These are phyloP conservation scores for Chrysomallon squamiferum DNA, from an alignment of 1,140 invertebrate genomes.

Conservation along the genomic window DNA sequence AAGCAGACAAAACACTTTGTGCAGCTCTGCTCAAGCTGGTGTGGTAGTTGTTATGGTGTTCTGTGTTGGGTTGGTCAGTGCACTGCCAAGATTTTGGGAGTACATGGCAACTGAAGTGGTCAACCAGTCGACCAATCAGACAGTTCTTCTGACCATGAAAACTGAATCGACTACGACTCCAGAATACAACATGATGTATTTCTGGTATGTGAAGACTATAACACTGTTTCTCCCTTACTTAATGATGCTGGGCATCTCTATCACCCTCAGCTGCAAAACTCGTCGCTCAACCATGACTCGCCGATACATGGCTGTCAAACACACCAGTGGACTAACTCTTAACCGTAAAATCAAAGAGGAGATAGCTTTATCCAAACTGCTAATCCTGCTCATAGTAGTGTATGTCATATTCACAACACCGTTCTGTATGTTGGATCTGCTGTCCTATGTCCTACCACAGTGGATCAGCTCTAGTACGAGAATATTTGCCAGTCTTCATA, in stretches of 20 bases:
- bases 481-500: conserved; percentile 42
- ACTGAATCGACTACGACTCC: conserved; percentile 37
- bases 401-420: conserved; percentile 52
- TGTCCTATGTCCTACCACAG: conserved; percentile 32
- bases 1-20: conserved; percentile 38
- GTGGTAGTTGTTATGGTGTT: conserved; percentile 50
- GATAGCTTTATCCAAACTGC: conserved; percentile 42
- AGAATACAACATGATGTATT: conserved; percentile 54
- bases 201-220: conserved; percentile 56
- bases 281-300: conserved; percentile 30
- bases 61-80: conserved; percentile 51
- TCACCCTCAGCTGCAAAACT: conserved; percentile 35
- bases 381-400: conserved; percentile 41
- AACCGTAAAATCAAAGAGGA: conserved; percentile 51
- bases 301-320: conserved; percentile 40
- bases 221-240: conserved; percentile 51
- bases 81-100: conserved; percentile 58
- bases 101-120: conserved; percentile 32
- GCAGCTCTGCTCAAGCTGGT: conserved; percentile 45
- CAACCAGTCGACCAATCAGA: conserved; percentile 30
- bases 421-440: conserved; percentile 35
- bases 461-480: conserved; percentile 31
- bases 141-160: conserved; percentile 32
- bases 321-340: conserved; percentile 41
- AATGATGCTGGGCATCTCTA: conserved; percentile 39